Base-by-base conservation (phyloP, 2,888 invertebrate species). In the Eubasilissa splendida region DNA sequence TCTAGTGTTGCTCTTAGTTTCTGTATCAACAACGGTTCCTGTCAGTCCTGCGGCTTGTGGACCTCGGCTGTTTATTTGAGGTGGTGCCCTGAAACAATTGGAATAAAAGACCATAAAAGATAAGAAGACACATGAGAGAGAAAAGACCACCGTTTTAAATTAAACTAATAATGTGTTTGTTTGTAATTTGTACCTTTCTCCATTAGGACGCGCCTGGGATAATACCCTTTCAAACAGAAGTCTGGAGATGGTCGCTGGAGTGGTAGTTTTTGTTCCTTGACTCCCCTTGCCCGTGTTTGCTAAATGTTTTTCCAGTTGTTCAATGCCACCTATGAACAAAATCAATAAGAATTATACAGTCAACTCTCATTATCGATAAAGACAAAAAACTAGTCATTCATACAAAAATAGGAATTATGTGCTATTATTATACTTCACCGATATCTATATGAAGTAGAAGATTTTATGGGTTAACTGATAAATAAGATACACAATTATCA, bases 241-340 rank as follows among this genome's bases (percentile, higher is more conserved):
- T 87, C 95, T 94, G 87, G 94, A 95, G 85, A 95, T 94, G 0
- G 93, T 89, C 0, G 93, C 89, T 10, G 94, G 92, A 0, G 95
- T 94, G 0, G 92, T 92, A 9, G 90, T 88, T 31, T 86, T 86
- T 0, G 87, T 84, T 63, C 85, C 85, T 31, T 77, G 79, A 31
- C 87, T 87, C 33, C 87, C 86, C 9, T 84, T 87, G 85, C 88
- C 91, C 71, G 88, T 89, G 0, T 88, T 85, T 0, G 87, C 92
- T 14, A 96, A 87, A 82, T 96, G 96, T 85, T 95, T 96, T 87
- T 96, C 96, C 14, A 97, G 87, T 86, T 96, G 95, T 86, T 96
- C 96, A 1, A 97, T 93, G 14, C 97, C 96, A 84, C 95, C 95
- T 94, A 85, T 8, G n/a, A 84, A 82, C 59, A 58, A 14, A 59